These are phyloP conservation scores for Martes flavigula DNA, from an alignment of 2,797 vertebrate genomes.

Conservation along the genomic window DNA sequence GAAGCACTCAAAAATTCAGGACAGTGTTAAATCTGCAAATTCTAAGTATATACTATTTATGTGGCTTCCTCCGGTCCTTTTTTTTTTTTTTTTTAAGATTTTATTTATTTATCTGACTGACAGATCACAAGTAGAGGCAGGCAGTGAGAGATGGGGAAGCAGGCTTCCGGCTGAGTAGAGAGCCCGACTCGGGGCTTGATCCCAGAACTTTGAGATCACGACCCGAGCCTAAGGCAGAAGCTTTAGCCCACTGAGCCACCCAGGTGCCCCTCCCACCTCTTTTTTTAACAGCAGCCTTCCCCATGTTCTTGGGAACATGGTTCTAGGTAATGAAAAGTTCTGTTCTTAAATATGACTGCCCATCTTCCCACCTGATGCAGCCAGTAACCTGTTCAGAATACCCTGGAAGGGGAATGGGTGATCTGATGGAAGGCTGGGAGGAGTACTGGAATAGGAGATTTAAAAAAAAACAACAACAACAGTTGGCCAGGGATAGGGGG, in stretches of 20 bases:
- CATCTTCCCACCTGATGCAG: not conserved
- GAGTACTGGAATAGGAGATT: not conserved
- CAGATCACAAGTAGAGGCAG: no score
- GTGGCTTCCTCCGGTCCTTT: not conserved
- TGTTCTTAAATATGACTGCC: not conserved
- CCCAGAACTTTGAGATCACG: no score
- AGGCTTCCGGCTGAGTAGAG: no score
- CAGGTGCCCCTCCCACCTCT: no score
- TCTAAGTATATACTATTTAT: not conserved
- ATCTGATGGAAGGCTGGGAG: not conserved
- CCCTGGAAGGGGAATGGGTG: not conserved
- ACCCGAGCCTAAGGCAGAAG: no score
- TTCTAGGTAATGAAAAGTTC: not conserved
- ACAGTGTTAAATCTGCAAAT: not conserved
- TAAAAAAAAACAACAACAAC: not conserved
- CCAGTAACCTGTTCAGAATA: not conserved
- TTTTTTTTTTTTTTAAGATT: not conserved
- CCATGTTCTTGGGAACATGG: not conserved
- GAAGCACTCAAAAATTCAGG: not conserved
- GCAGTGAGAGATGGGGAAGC: no score
- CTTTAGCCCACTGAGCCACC: no score
- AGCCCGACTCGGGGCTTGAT: no score
- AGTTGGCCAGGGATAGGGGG: not conserved
- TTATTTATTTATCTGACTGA: no score
- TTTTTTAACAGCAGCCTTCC: not conserved